phyloP scores from a whole-genome alignment of 2,797 vertebrate species.

The Myripristis jacobus region DNA sequence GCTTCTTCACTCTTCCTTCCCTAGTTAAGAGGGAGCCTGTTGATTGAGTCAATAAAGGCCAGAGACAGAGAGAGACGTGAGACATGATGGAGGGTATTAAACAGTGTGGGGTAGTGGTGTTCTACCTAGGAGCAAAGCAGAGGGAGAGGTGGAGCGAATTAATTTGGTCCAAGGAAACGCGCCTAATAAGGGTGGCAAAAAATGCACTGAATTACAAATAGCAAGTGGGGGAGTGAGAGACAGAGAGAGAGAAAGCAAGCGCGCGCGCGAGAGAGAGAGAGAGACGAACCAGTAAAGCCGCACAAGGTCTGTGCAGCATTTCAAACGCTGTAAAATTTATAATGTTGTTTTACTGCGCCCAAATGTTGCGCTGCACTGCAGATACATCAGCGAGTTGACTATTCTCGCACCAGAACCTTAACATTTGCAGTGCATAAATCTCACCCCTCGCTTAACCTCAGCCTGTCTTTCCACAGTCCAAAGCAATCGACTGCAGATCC shows the following conservation, averaged over 20 bases:
- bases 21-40: conserved; percentile 51
- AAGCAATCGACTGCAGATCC: not conserved
- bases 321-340: conserved; percentile 8
- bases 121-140: conserved; percentile 38
- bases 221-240: not conserved
- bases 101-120: conserved; percentile 28
- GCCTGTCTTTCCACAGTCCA: not conserved
- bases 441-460: not conserved
- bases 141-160: conserved; percentile 37
- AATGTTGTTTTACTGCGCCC: not conserved
- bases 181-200: conserved; percentile 54
- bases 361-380: not conserved
- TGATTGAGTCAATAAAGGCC: conserved; percentile 65
- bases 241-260: conserved; percentile 16
- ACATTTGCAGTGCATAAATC: not conserved
- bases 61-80: conserved; percentile 36
- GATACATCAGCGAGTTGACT: not conserved
- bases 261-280: conserved; percentile 21
- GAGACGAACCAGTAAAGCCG: not conserved
- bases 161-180: conserved; percentile 52
- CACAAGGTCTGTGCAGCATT: conserved; percentile 8
- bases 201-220: conserved; percentile 43
- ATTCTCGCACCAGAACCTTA: too few species aligned
- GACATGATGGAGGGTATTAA: conserved; percentile 44
- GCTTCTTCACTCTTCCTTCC: conserved; percentile 45